Conservation (phyloP, 2,797 vertebrate genomes). For the Percopsis omiscomaycus region DNA sequence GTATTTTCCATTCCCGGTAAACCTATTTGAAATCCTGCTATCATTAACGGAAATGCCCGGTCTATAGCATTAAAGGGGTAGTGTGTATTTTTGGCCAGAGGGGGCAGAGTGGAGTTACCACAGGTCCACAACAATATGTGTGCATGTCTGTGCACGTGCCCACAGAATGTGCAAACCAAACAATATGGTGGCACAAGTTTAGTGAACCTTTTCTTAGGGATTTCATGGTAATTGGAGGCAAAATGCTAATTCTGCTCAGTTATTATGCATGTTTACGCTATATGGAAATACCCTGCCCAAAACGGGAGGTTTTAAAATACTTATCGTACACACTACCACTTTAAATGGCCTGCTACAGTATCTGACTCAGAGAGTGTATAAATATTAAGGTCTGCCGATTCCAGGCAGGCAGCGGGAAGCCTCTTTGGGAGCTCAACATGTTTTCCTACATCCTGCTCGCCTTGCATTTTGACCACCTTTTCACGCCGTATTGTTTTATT, state of each 20-base stretch:
- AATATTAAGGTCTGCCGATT: slow-evolving; percentile 28
- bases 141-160: too few species aligned
- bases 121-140: too few species aligned
- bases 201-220: too few species aligned
- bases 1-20: slow-evolving; percentile 17
- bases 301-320: not conserved
- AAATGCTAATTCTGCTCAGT: too few species aligned
- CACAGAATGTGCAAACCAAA: too few species aligned
- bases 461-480: slow-evolving; percentile 25
- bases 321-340: not conserved
- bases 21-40: slow-evolving; percentile 25
- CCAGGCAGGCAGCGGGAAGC: slow-evolving; percentile 27
- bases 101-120: too few species aligned
- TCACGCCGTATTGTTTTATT: slow-evolving; percentile 59
- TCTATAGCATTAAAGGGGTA: too few species aligned
- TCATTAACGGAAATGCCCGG: slow-evolving; percentile 18
- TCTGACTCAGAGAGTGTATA: slow-evolving; percentile 29
- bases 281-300: too few species aligned
- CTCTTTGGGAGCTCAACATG: slow-evolving; percentile 29
- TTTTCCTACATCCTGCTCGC: slow-evolving; percentile 38
- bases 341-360: slow-evolving; percentile 15
- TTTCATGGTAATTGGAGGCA: too few species aligned
- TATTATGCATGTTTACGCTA: too few species aligned
- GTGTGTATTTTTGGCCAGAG: too few species aligned
- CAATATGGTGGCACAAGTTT: too few species aligned